Evolutionary conservation across 2,888 invertebrate species (phyloP), one percentile per base, ranked within the genome.

Genomic region (Habroteleia sp.): DNA sequence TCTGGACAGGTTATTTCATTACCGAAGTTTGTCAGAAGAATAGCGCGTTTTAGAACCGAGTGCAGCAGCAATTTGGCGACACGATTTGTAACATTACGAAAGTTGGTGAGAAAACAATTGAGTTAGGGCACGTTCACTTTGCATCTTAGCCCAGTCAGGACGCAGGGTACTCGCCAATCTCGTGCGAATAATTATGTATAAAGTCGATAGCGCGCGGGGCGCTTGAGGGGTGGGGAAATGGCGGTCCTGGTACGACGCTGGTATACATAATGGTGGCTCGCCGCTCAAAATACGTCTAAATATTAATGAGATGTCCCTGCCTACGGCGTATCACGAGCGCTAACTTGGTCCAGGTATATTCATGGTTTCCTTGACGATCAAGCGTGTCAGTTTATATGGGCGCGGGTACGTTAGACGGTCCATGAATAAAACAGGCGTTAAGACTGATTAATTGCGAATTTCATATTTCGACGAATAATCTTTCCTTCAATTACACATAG

Each of bases 281-380:
- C 65, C 60, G 77, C 73, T 71, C 73, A 71, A 74, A 87, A 87
- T 86, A 85, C 85, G 87, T 88, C 87, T 88, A 88, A 87, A 88
- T 88, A 88, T 87, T 87, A 88, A 88, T 87, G 86, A 87, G 86
- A 83, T 85, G 85, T 86, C 86, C 85, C 82, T 84, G 85, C 86
- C 85, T 85, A 83, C 81, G 85, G 87, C 84, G 78, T 78, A 76
- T 68, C 72, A 74, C 71, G 63, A 74, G 76, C 71, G 62, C 50
- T 71, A 74, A 77, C 74, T 77, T 72, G 66, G 76, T 65, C 76
- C 76, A 73, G 74, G 71, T 76, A 76, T 72, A 74, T 76, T 76
- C 74, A 65, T 63, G 76, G 60, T 73, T 76, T 74, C 75, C 71
- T 76, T 69, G 69, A 75, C 69, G 72, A 76, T 76, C 68, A 58